Percentiles rank a stretch among this genome's conserved stretches.
Conservation (phyloP, 2,888 invertebrate species). For the Leucania comma region DNA sequence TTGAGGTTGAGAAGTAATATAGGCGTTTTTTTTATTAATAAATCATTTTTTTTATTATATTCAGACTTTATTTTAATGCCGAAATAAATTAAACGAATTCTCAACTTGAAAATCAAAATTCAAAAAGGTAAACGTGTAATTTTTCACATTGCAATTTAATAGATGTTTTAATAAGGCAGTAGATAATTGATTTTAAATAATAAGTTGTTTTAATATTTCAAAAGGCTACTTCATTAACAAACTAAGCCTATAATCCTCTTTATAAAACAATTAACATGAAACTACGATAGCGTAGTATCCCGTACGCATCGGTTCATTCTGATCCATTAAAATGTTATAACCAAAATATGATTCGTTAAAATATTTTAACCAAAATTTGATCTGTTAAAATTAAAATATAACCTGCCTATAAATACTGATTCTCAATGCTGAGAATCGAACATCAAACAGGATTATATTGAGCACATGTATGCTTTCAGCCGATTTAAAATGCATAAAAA, state of each 20-base stretch:
- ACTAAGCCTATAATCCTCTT: constrained; percentile 49
- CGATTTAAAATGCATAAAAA: not conserved
- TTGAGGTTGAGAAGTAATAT: too few species aligned
- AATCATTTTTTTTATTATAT: too few species aligned
- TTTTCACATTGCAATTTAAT: not conserved
- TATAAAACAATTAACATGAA: constrained; percentile 33
- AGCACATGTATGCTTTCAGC: not conserved
- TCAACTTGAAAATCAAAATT: too few species aligned
- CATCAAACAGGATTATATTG: not conserved
- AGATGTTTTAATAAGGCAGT: not conserved
- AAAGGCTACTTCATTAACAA: constrained; percentile 20
- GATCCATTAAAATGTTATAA: constrained; percentile 31
- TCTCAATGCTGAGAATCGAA: not conserved
- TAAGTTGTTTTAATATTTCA: constrained; percentile 4
- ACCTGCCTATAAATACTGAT: not conserved
- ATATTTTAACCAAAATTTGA: constrained; percentile 16
- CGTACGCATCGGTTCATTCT: constrained; percentile 24
- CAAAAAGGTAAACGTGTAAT: too few species aligned
- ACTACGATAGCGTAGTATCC: constrained; percentile 35
- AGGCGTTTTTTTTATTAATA: too few species aligned
- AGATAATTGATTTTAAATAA: constrained; percentile 6
- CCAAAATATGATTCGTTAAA: constrained; percentile 12
- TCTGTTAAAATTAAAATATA: not conserved
- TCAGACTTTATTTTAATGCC: too few species aligned
- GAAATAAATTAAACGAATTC: too few species aligned